A percentile compares a stretch with the other conserved stretches of the same genome.
These are phyloP conservation scores for Melieria omissa DNA, from an alignment of 2,888 invertebrate genomes.

Conservation along the genomic window DNA sequence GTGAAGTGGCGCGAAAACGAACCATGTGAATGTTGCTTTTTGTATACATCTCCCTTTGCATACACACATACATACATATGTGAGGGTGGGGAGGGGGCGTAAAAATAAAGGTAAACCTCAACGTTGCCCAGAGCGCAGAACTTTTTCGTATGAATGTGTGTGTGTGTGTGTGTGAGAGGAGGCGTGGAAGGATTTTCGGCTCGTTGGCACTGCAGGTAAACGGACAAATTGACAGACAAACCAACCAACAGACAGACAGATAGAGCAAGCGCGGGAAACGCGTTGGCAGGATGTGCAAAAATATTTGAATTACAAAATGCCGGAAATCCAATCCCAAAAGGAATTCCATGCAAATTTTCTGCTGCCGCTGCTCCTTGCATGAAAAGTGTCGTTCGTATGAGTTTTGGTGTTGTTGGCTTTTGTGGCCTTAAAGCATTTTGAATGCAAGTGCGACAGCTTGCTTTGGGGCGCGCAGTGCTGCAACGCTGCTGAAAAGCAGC, in stretches of 20 bases:
- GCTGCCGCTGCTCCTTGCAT: conserved; percentile 3
- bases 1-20: no score
- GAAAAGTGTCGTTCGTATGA: conserved; percentile 19
- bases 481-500: conserved; percentile 1
- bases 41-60: conserved; percentile 6
- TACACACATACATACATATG: not conserved
- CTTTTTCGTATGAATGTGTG: no score
- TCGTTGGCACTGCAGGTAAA: no score
- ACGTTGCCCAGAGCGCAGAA: no score
- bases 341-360: not conserved
- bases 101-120: no score
- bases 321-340: conserved; percentile 4
- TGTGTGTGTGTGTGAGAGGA: no score
- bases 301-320: conserved; percentile 11
- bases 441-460: not conserved
- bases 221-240: no score
- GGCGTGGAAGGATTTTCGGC: no score
- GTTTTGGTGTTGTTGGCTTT: conserved; percentile 13
- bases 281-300: not conserved
- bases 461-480: conserved; percentile 15
- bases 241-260: no score
- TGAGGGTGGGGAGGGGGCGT: not conserved
- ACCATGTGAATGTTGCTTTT: conserved; percentile 5
- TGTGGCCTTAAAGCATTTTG: conserved; percentile 6
- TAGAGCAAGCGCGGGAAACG: no score